Evolutionary conservation across 2,113 vertebrate genomes (phyloP).

Genomic region (Tyrannus savana): DNA sequence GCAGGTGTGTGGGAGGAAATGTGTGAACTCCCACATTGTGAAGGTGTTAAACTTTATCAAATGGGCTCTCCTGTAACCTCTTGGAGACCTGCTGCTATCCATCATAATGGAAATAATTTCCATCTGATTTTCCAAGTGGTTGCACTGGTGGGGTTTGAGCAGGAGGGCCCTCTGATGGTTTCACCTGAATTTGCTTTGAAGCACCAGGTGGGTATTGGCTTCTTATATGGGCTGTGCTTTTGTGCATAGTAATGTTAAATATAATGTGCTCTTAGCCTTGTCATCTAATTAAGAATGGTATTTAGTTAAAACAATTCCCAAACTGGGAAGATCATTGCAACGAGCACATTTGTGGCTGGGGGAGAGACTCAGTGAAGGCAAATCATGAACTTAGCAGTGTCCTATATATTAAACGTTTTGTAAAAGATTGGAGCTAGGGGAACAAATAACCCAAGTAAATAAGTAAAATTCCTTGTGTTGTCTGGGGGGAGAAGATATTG

Average conservation of each 20-base stretch:
- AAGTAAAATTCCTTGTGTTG: constrained; percentile 4
- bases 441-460: constrained; percentile 11
- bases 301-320: not conserved
- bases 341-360: not conserved
- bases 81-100: constrained; percentile 29
- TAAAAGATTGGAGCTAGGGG: not conserved
- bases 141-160: not conserved
- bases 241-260: not conserved
- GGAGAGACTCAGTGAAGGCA: not conserved
- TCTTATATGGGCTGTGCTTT: not conserved
- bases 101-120: constrained; percentile 46
- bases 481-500: not conserved
- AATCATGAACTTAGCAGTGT: not conserved
- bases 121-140: constrained; percentile 24
- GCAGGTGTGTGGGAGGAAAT: constrained; percentile 16
- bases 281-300: not conserved
- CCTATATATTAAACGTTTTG: not conserved
- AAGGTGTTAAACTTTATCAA: constrained; percentile 52
- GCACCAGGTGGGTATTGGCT: not conserved
- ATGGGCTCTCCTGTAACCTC: constrained; percentile 25
- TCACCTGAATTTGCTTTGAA: not conserved
- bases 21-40: not conserved
- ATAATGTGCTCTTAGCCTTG: not conserved
- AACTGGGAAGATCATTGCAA: not conserved
- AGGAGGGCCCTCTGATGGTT: not conserved